These are phyloP conservation scores for Chymomyza costata DNA, from an alignment of 1,140 invertebrate genomes.

Conservation along the genomic window DNA sequence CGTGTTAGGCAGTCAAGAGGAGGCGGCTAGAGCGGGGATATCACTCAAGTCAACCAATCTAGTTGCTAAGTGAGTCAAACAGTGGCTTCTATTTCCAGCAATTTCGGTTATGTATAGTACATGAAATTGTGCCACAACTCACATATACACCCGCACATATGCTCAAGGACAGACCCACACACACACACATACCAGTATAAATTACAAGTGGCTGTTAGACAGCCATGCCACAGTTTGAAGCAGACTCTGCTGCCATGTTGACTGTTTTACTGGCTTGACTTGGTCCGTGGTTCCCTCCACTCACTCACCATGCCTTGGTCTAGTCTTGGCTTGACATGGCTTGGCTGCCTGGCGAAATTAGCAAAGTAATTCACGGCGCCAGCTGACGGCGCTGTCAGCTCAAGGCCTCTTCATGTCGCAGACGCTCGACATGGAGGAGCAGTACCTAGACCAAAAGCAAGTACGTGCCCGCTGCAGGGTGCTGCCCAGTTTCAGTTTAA, in stretches of 20 bases:
- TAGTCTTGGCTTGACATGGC: too few relatives aligned
- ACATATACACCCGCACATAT: slow-evolving; percentile 1
- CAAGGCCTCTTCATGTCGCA: slow-evolving; percentile 24
- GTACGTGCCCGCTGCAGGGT: too few relatives aligned
- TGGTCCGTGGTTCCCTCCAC: slow-evolving; percentile 15
- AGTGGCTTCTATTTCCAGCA: too few relatives aligned
- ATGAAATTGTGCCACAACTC: not conserved
- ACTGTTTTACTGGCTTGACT: not conserved
- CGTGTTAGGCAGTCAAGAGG: slow-evolving; percentile 16
- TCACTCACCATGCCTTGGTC: too few relatives aligned
- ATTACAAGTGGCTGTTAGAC: too few relatives aligned
- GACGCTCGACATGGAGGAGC: too few relatives aligned
- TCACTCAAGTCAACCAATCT: too few relatives aligned
- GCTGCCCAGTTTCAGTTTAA: too few relatives aligned
- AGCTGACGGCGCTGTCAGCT: slow-evolving; percentile 22
- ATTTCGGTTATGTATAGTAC: slow-evolving; percentile 1
- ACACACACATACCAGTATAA: not conserved
- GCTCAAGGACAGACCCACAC: slow-evolving; percentile 15
- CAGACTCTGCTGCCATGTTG: not conserved
- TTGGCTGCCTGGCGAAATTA: slow-evolving; percentile 45
- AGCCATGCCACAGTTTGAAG: too few relatives aligned
- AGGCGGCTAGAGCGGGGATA: too few relatives aligned
- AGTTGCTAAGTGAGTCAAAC: too few relatives aligned
- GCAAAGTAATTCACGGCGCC: slow-evolving; percentile 49
- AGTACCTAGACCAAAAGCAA: too few relatives aligned